phyloP scores from a whole-genome alignment of 1,140 invertebrate species.

The Capitella teleta region DNA sequence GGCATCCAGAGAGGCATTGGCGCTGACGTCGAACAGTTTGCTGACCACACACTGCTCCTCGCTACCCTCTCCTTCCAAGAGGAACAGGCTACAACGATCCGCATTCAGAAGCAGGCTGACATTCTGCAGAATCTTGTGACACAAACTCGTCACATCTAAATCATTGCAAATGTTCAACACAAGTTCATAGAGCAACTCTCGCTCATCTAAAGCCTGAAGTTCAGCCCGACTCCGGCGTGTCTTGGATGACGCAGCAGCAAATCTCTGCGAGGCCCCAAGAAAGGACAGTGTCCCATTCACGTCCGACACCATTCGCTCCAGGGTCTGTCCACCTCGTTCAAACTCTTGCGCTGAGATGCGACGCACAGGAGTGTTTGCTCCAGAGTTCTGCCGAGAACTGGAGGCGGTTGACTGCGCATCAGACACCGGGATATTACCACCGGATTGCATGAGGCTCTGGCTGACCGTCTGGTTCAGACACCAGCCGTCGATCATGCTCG shows the following conservation, averaged over 20 bases:
- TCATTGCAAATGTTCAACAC: slow-evolving; percentile 96
- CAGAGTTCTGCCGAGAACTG: slow-evolving; percentile 37
- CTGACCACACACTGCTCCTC: slow-evolving; percentile 61
- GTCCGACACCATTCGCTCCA: slow-evolving; percentile 78
- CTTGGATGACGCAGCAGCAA: slow-evolving; percentile 27
- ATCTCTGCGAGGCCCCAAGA: slow-evolving; percentile 41
- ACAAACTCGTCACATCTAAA: slow-evolving; percentile 78
- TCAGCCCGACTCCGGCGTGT: slow-evolving; percentile 53
- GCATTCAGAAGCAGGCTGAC: slow-evolving; percentile 82
- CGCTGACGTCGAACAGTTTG: slow-evolving; percentile 77
- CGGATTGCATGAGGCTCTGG: slow-evolving; percentile 47
- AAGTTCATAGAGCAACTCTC: slow-evolving; percentile 88
- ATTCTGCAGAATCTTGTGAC: slow-evolving; percentile 92
- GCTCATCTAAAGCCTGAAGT: slow-evolving; percentile 76
- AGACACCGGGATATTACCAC: slow-evolving; percentile 30
- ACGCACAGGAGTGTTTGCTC: slow-evolving; percentile 59
- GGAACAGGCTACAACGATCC: slow-evolving; percentile 82
- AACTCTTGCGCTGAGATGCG: slow-evolving; percentile 95
- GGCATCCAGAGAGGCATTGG: slow-evolving; percentile 61
- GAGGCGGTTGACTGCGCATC: slow-evolving; percentile 20
- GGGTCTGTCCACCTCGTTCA: slow-evolving; percentile 67
- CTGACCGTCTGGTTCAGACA: slow-evolving; percentile 58
- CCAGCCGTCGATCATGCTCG: slow-evolving; percentile 83
- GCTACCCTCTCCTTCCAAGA: slow-evolving; percentile 59
- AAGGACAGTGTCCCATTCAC: slow-evolving; percentile 85